Evolutionary conservation across 2,888 invertebrate genomes (phyloP).

Genomic region (Eilema griseolum): DNA sequence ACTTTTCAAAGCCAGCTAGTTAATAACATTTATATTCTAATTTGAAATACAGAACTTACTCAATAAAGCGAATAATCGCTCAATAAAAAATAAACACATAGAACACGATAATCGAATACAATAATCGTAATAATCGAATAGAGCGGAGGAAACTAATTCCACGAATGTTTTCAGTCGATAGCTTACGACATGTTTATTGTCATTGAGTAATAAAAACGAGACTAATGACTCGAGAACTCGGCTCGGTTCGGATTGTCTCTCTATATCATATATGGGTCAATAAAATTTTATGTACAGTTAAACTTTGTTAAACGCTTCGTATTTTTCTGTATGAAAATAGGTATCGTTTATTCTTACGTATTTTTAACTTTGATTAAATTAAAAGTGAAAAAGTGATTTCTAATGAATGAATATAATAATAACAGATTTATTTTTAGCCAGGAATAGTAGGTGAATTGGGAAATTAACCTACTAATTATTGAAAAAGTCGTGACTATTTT

Average conservation of each 20-base stretch:
- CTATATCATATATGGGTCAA: conserved; percentile 86
- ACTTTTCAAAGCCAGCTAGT: neutral
- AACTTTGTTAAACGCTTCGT: conserved; percentile 81
- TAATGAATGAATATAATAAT: neutral
- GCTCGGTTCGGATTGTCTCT: conserved; percentile 78
- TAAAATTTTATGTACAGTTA: conserved; percentile 86
- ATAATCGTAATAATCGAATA: conserved; percentile 79
- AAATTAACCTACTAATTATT: neutral
- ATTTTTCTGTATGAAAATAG: conserved; percentile 60
- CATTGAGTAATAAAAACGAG: conserved; percentile 84
- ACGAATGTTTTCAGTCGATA: conserved; percentile 84
- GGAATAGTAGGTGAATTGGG: neutral
- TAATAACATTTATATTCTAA: conserved; percentile 17
- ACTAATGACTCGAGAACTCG: conserved; percentile 83
- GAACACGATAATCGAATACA: conserved; percentile 69
- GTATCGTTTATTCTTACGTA: conserved; percentile 40
- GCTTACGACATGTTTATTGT: conserved; percentile 85
- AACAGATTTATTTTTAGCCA: neutral
- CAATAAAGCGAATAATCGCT: conserved; percentile 55
- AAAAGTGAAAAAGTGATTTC: neutral
- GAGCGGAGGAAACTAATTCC: conserved; percentile 76
- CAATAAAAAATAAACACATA: conserved; percentile 64
- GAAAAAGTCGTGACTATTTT: neutral
- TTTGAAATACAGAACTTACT: conserved; percentile 29
- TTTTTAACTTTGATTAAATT: conserved; percentile 30